Evolutionary conservation across 2,113 vertebrate genomes (phyloP), one percentile per base, ranked within the genome.

Genomic region (Indicator maculatus): DNA sequence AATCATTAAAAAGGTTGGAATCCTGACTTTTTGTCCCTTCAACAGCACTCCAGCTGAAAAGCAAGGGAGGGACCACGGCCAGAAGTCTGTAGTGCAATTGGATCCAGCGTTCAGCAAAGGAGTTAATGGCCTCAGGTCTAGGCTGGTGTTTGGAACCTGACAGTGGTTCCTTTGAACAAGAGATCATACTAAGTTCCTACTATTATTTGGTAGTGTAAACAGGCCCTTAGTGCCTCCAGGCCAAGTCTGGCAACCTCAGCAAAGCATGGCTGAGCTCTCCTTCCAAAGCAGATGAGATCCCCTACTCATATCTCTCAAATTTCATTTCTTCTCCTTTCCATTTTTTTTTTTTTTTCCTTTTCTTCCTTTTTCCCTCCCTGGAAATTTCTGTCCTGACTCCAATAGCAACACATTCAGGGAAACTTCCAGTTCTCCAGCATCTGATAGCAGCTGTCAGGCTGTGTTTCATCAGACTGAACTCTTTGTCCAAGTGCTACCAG

Each of bases 361-460:
- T 20, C 21, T 21, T 21, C 9, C 7, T 4, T 12, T 15, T 60
- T 72, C 7, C 28, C 61, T 83, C 50, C 61, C 78, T 84, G 75
- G 86, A 96, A 95, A 93, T 93, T 83, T 90, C 84, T 95, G 90
- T 92, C 90, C 93, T 83, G 58, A 53, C 84, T 95, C 92, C 76
- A 67, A 64, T 44, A 95, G 66, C 88, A 85, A 72, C 80, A 86
- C 36, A 2, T 88, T 83, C 59, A 59, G 31, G 70, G 24, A 91
- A 91, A 96, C 91, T 89, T 83, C 16, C 27, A 93, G 26, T 88
- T 92, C 91, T 94, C 89, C 88, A 86, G 73, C 82, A 84, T 85
- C 87, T 85, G 93, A 83, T 91, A 92, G 94, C 97, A 96, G 96
- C 93, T 96, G 93, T 91, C 96, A 80, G 76, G 86, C 94, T 96